Conservation (phyloP, 2,888 invertebrate genomes). For the Formica aserva region DNA sequence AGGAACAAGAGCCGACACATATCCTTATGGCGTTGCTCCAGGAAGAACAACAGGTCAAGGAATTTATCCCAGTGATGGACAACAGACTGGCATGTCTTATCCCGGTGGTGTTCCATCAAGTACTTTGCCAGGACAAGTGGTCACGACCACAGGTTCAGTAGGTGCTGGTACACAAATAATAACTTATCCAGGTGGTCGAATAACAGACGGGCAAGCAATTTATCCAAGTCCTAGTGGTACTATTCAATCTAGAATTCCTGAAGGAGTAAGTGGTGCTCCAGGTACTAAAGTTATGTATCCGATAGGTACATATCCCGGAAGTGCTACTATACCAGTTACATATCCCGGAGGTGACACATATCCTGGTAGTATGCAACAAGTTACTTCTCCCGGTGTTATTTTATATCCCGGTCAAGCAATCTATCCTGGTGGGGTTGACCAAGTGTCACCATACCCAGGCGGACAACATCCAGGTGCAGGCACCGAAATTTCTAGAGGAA, state of each 20-base stretch:
- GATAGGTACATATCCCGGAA: slow-evolving; percentile 51
- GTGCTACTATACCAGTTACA: slow-evolving; percentile 37
- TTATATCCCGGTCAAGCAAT: slow-evolving; percentile 33
- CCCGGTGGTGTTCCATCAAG: slow-evolving; percentile 52
- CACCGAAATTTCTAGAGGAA: slow-evolving; percentile 18
- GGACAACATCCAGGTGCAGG: slow-evolving; percentile 60
- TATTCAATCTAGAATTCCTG: slow-evolving; percentile 48
- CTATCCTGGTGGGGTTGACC: slow-evolving; percentile 39
- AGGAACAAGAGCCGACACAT: slow-evolving; percentile 50
- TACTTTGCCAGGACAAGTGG: slow-evolving; percentile 24
- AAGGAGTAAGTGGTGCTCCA: slow-evolving; percentile 22
- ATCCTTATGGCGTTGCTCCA: slow-evolving; percentile 47
- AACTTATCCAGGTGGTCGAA: slow-evolving; percentile 51
- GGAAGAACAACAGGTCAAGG: slow-evolving; percentile 48
- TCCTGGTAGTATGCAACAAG: slow-evolving; percentile 49
- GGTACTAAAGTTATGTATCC: slow-evolving; percentile 56
- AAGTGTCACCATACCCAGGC: slow-evolving; percentile 47
- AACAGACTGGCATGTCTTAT: slow-evolving; percentile 20
- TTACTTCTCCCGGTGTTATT: slow-evolving; percentile 38
- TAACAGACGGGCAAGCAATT: slow-evolving; percentile 15
- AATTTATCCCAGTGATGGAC: slow-evolving; percentile 46
- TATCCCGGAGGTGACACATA: slow-evolving; percentile 62
- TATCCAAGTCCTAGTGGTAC: slow-evolving; percentile 36
- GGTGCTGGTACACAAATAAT: slow-evolving; percentile 35
- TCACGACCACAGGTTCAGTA: slow-evolving; percentile 46